phyloP scores from a whole-genome alignment of 2,888 invertebrate genomes.

The Philopedon plagiatum region DNA sequence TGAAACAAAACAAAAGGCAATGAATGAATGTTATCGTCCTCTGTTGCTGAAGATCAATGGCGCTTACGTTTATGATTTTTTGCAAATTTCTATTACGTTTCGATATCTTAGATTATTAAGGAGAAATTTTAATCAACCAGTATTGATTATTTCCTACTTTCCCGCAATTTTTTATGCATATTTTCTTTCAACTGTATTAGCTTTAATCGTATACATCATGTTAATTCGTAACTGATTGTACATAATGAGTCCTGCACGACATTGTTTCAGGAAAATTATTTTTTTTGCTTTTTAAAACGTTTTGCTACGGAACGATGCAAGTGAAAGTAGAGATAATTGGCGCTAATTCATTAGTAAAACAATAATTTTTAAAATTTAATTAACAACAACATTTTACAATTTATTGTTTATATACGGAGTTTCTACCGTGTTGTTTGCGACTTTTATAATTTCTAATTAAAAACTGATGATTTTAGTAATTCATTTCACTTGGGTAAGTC shows the following conservation, averaged over 20 bases:
- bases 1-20: too few relatives aligned
- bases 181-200: not conserved
- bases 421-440: not conserved
- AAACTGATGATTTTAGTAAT: too few relatives aligned
- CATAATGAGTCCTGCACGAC: conserved; percentile 8
- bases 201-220: not conserved
- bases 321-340: conserved; percentile 17
- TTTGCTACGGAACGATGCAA: conserved; percentile 6
- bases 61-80: too few relatives aligned
- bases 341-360: not conserved
- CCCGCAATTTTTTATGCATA: not conserved
- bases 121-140: not conserved
- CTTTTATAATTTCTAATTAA: too few relatives aligned
- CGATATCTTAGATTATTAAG: too few relatives aligned
- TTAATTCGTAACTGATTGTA: not conserved
- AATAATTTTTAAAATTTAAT: conserved; percentile 2
- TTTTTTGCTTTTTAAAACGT: not conserved
- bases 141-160: not conserved
- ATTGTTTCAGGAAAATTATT: conserved; percentile 20
- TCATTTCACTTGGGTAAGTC: too few relatives aligned
- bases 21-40: too few relatives aligned
- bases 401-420: not conserved
- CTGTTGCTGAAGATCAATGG: too few relatives aligned
- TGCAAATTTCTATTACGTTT: too few relatives aligned
- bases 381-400: not conserved